These are phyloP conservation scores for Trichechus manatus DNA, from an alignment of 2,113 vertebrate genomes.

Conservation along the genomic window DNA sequence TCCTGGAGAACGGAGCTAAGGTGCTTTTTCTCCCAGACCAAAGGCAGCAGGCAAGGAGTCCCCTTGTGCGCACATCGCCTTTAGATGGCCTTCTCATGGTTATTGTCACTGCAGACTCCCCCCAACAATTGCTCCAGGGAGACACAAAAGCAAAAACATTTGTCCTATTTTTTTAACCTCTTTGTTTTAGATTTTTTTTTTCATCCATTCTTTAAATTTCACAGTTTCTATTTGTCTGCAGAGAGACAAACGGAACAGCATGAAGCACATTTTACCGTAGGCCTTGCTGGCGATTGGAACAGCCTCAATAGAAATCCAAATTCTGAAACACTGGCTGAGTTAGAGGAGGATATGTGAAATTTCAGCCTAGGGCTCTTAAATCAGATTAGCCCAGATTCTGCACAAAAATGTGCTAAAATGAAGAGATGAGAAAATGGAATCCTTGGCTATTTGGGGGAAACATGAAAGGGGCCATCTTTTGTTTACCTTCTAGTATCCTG, in stretches of 20 bases:
- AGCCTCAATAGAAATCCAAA: constrained; percentile 73
- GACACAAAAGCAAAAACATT: constrained; percentile 86
- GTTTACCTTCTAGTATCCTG: constrained; percentile 34
- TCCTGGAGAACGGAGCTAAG: constrained; percentile 87
- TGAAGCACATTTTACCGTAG: constrained; percentile 79
- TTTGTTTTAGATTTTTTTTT: constrained; percentile 75
- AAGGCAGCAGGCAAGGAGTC: constrained; percentile 79
- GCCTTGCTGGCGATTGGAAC: constrained; percentile 74
- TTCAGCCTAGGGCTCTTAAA: constrained; percentile 57
- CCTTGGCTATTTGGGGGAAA: constrained; percentile 52
- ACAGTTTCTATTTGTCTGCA: constrained; percentile 79
- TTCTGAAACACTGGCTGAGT: constrained; percentile 63
- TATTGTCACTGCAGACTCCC: constrained; percentile 80
- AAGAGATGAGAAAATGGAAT: constrained; percentile 64
- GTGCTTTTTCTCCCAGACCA: constrained; percentile 84
- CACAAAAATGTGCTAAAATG: constrained; percentile 31
- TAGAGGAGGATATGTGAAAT: constrained; percentile 69
- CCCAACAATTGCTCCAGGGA: constrained; percentile 73
- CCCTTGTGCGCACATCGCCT: constrained; percentile 72
- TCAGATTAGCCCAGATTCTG: constrained; percentile 66
- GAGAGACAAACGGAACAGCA: constrained; percentile 79
- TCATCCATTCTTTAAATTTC: constrained; percentile 74
- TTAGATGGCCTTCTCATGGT: constrained; percentile 82
- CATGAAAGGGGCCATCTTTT: constrained; percentile 42
- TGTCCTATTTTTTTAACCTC: constrained; percentile 85